Conservation (phyloP, 2,888 invertebrate species). For the Apamea epomidion region DNA sequence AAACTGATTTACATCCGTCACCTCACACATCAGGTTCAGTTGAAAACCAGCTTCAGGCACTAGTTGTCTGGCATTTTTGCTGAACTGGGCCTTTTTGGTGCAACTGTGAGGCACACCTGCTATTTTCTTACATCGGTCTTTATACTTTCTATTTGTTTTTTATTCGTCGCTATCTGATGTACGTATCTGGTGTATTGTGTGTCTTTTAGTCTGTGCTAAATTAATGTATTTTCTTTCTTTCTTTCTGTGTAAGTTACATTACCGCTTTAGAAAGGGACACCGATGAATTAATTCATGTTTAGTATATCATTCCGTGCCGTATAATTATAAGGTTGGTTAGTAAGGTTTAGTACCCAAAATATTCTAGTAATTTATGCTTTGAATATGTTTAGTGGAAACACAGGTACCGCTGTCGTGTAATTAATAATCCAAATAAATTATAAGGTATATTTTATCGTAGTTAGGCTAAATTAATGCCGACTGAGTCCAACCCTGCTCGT, state of each 20-base stretch:
- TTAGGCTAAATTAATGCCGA: conserved; percentile 51
- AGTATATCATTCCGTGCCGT: conserved; percentile 27
- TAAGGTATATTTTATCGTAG: conserved; percentile 43
- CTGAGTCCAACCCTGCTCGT: conserved; percentile 21
- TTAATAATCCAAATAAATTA: conserved; percentile 55
- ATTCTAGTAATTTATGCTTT: conserved; percentile 42
- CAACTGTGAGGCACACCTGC: too few species aligned
- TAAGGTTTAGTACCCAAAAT: conserved; percentile 38
- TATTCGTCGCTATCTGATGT: too few species aligned
- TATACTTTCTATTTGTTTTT: too few species aligned
- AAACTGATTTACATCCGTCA: too few species aligned
- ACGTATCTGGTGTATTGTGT: too few species aligned
- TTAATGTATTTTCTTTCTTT: too few species aligned
- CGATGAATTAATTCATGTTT: conserved; percentile 33
- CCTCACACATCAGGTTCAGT: too few species aligned
- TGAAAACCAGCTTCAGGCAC: too few species aligned
- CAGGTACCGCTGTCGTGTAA: conserved; percentile 24
- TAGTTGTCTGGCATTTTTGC: too few species aligned
- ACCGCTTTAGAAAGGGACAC: not conserved
- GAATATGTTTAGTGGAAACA: conserved; percentile 44
- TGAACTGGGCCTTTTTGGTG: too few species aligned
- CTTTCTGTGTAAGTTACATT: conserved; percentile 14
- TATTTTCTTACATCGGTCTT: too few species aligned
- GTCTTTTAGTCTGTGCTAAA: too few species aligned
- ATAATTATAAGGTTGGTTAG: conserved; percentile 50